Base-by-base conservation (phyloP, 2,797 vertebrate species). In the Balearica regulorum region DNA sequence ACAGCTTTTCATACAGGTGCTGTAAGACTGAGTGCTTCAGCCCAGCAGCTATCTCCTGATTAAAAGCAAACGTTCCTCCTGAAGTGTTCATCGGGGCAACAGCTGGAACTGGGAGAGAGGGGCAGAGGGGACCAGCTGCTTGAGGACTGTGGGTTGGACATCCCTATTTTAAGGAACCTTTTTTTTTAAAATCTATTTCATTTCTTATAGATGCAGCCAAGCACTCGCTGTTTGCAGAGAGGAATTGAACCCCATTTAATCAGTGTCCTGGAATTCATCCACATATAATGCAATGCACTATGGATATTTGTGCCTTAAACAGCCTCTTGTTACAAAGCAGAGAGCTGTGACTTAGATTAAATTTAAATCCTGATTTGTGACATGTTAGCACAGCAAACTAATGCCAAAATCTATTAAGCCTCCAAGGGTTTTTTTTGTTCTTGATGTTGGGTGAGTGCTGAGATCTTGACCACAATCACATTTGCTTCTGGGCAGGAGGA, bases 321-420 rank as follows among this genome's bases (percentile, higher is more conserved):
- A 89, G 57, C 81, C 39, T 83, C 65, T 89, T 91, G 46, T 83
- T 91, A 62, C 82, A 96, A 96, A 97, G 92, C 87, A 62, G 87
- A 94, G 88, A 96, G 55, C 90, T 92, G 95, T 96, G 94, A 97
- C 94, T 96, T 92, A 87, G 96, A 97, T 97, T 97, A 97, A 95
- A 89, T 90, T 94, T 96, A 94, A 97, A 96, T 96, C 96, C 94
- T 92, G 87, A 91, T 95, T 96, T 97, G 94, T 21, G 9, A 83
- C 81, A 91, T 85, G 82, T 89, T 96, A 96, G 75, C 72, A 55
- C 76, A 62, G 72, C 76, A 88, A 96, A 92, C 92, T 93, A 95
- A 83, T 95, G 90, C 89, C 76, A 87, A 69, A 95, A 92, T 92
- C 90, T 94, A 57, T 94, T 96, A 93, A 96, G 82, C 79, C 39